Evolutionary conservation across 2,797 vertebrate genomes (phyloP).

Genomic region (Girardinus metallicus): DNA sequence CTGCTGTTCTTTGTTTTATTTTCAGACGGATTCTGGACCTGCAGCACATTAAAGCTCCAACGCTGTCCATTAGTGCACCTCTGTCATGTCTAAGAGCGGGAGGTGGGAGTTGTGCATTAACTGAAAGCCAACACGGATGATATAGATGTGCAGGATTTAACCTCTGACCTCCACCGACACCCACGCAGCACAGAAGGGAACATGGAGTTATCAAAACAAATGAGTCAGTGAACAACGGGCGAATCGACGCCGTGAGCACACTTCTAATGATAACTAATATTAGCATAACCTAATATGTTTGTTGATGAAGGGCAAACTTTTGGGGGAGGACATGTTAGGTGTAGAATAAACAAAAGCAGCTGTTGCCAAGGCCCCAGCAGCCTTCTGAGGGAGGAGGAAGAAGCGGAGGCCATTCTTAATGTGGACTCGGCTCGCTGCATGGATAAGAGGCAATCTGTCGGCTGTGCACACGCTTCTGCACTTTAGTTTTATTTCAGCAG

Average conservation of each 20-base stretch:
- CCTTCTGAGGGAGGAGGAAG: conserved; percentile 50
- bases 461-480: conserved; percentile 31
- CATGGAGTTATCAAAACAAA: conserved; percentile 67
- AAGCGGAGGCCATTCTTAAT: conserved; percentile 56
- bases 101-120: conserved; percentile 66
- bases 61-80: conserved; percentile 70
- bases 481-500: conserved; percentile 52
- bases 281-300: conserved; percentile 75
- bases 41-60: conserved; percentile 60
- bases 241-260: conserved; percentile 54
- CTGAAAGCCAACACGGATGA: conserved; percentile 62
- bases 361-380: conserved; percentile 58
- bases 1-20: background rate
- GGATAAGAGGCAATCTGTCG: conserved; percentile 63
- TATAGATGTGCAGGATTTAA: conserved; percentile 62
- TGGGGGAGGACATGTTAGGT: conserved; percentile 66
- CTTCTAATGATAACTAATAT: conserved; percentile 71
- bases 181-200: conserved; percentile 51
- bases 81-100: conserved; percentile 57
- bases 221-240: conserved; percentile 56
- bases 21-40: conserved; percentile 13
- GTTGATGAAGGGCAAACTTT: conserved; percentile 75
- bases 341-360: conserved; percentile 75
- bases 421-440: conserved; percentile 44
- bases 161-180: conserved; percentile 49